phyloP scores from a whole-genome alignment of 1,140 invertebrate genomes.

The Drosophila kanapiae region DNA sequence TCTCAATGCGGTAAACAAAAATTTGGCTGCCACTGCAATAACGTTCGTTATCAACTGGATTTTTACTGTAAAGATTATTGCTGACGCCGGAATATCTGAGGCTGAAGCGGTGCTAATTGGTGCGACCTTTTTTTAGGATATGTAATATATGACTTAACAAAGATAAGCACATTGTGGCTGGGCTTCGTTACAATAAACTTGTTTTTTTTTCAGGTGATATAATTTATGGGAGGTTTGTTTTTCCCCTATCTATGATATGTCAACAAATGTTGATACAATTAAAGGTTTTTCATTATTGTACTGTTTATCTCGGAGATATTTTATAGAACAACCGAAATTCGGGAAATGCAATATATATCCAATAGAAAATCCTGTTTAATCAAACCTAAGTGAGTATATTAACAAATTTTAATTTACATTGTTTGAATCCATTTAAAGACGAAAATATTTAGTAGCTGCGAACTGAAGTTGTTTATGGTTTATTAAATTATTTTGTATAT shows the following conservation, averaged over 20 bases:
- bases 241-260: background rate
- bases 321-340: background rate
- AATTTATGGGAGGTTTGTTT: background rate
- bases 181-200: conserved; percentile 4
- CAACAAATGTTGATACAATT: background rate
- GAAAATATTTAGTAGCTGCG: background rate
- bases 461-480: background rate
- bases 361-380: too few species aligned
- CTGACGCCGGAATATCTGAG: background rate
- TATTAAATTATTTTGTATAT: background rate
- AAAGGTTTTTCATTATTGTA: too few species aligned
- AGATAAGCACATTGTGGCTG: background rate
- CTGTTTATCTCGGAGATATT: background rate
- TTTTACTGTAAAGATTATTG: background rate
- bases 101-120: conserved; percentile 3
- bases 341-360: too few species aligned
- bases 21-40: conserved; percentile 4
- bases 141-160: conserved; percentile 3
- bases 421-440: background rate
- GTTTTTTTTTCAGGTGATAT: conserved; percentile 1
- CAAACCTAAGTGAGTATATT: too few species aligned
- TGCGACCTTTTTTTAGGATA: conserved; percentile 4
- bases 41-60: conserved; percentile 44
- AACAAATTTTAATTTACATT: too few species aligned
- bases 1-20: conserved; percentile 22